Percentiles rank a stretch among this genome's conserved stretches.
These are phyloP conservation scores for Micromussa lordhowensis DNA, from an alignment of 92 coral and sea anemone species.

Conservation along the genomic window DNA sequence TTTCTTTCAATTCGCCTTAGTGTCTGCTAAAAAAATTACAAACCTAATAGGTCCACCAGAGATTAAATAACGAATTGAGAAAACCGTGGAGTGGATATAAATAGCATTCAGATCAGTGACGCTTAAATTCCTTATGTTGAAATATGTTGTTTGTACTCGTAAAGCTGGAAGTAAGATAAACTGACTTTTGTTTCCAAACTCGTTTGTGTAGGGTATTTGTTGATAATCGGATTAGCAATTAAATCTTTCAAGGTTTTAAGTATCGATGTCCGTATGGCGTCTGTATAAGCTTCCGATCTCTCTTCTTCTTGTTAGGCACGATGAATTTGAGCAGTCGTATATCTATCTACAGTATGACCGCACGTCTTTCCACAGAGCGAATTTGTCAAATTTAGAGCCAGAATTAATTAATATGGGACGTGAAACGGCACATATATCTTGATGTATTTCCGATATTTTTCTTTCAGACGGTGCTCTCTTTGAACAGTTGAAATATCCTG, in stretches of 20 bases:
- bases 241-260: neutral
- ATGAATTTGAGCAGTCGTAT: neutral
- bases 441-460: neutral
- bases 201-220: neutral
- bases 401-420: neutral
- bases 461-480: neutral
- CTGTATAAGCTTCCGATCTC: neutral
- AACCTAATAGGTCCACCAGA: neutral
- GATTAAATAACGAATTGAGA: neutral
- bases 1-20: neutral
- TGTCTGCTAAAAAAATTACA: neutral
- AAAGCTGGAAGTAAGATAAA: conserved; percentile 5
- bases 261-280: neutral
- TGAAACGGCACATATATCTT: neutral
- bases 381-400: neutral
- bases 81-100: neutral
- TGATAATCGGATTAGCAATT: conserved; percentile 31
- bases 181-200: neutral
- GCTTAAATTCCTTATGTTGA: neutral
- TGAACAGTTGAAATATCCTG: neutral
- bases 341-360: too few relatives aligned
- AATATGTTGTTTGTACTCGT: neutral
- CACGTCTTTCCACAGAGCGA: neutral
- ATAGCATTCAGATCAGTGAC: neutral
- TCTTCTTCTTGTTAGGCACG: neutral